Base-by-base conservation (phyloP, 1,140 invertebrate species). In the Drosophila bipectinata region DNA sequence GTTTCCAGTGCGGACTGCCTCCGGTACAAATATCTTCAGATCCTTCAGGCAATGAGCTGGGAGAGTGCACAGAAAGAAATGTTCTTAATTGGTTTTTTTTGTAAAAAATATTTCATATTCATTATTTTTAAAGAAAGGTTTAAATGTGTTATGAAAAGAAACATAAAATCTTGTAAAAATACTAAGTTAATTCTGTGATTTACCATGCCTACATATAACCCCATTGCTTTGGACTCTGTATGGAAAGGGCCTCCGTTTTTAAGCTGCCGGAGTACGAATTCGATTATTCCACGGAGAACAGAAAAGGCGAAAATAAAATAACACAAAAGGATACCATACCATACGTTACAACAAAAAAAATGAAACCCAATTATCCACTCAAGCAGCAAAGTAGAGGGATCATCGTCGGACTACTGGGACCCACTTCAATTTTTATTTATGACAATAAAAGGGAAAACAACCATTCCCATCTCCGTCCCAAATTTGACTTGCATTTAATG, bases 21-120 rank as follows among this genome's bases (percentile, higher is more conserved):
- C 92, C 9, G 96, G 96, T n/a, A 96, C 95, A 51, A 93, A 94
- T 90, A 96, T 95, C 77, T 94, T 94, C 74, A 97, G 92, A 77
- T 96, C 95, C 74, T 94, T 94, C 28, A 97, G 92, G n/a, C 95
- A 92, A 55, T 91, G 80, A 32, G 66, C 91, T 92, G 34, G 37
- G 55, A 24, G 56, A 41, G 61, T 44, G 41, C 21, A 59, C 51
- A 60, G 15, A 45, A 18, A 24, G 14, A 44, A 44, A 18, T 12
- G 34, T 3, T 12, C 4, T n/a, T 12, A 37, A 9, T 32, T 32
- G 1, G 8, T 9, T 32, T 32, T 32, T 32, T 32, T 8, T 32
- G 1, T 9, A 32, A 32, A 10, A 9, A 10, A 10, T 9, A 14
- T 14, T 41, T 21, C 21, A 21, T 3, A 21, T 3, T 21, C 0